These are phyloP conservation scores for Wiebesia pumilae DNA, from an alignment of 1,140 invertebrate species.

Conservation along the genomic window DNA sequence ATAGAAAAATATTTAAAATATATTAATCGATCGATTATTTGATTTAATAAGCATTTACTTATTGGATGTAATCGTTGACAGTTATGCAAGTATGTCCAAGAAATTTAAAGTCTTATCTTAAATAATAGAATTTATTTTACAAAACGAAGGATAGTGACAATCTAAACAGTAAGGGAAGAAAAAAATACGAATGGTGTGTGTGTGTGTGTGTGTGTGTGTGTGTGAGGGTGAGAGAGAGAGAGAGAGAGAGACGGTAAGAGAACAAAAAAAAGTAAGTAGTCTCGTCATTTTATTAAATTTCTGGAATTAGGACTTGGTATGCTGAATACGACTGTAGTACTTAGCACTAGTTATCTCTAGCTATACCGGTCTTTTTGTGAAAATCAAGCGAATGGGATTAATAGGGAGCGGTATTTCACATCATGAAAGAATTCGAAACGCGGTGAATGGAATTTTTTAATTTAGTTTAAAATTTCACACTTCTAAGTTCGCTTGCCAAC, in stretches of 20 bases:
- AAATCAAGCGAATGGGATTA: not conserved
- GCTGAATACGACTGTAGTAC: not conserved
- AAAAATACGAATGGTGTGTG: not conserved
- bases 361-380: not conserved
- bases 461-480: conserved; percentile 30
- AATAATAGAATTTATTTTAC: not conserved
- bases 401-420: not conserved
- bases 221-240: too few species aligned
- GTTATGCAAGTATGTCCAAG: not conserved
- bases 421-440: conserved; percentile 7
- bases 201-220: too few species aligned
- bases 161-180: too few species aligned
- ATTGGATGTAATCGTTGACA: not conserved
- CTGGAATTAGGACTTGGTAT: not conserved
- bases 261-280: not conserved
- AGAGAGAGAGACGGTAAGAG: not conserved
- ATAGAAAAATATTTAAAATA: too few species aligned
- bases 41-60: not conserved
- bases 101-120: not conserved
- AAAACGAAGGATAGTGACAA: not conserved
- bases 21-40: not conserved
- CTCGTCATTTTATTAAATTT: conserved; percentile 1
- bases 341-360: not conserved
- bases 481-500: not conserved
- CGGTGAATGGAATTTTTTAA: conserved; percentile 37